phyloP scores from a whole-genome alignment of 2,888 invertebrate genomes.

The Athetis lepigone region DNA sequence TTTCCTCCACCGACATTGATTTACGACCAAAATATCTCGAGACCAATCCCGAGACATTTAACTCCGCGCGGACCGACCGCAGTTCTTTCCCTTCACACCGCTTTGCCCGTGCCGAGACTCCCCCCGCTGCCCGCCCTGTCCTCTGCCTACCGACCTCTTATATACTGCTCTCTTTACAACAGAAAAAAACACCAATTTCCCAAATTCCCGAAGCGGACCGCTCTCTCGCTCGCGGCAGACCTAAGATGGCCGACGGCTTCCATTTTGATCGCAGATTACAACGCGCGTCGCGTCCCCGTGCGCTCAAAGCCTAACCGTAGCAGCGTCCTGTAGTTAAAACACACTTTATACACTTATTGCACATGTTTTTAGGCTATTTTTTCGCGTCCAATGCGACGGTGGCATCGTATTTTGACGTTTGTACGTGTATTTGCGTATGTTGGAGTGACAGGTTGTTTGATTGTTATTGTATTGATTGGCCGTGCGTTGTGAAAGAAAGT shows the following conservation, averaged over 20 bases:
- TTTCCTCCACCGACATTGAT: slow-evolving; percentile 58
- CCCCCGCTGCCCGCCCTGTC: slow-evolving; percentile 80
- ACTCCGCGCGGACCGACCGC: slow-evolving; percentile 69
- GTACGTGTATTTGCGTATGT: slow-evolving; percentile 60
- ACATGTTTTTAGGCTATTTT: slow-evolving; percentile 89
- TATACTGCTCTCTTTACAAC: slow-evolving; percentile 90
- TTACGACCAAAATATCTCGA: slow-evolving; percentile 70
- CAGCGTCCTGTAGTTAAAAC: slow-evolving; percentile 78
- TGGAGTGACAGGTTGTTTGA: slow-evolving; percentile 54
- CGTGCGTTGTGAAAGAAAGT: slow-evolving; percentile 74
- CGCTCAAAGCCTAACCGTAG: slow-evolving; percentile 86
- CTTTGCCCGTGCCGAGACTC: slow-evolving; percentile 87
- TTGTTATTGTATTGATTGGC: slow-evolving; percentile 85
- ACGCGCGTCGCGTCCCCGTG: slow-evolving; percentile 81
- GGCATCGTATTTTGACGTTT: slow-evolving; percentile 65
- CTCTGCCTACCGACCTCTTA: slow-evolving; percentile 89
- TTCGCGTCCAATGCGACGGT: slow-evolving; percentile 86
- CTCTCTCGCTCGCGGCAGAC: slow-evolving; percentile 88
- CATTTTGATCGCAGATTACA: slow-evolving; percentile 90
- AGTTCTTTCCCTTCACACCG: slow-evolving; percentile 90
- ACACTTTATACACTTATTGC: slow-evolving; percentile 84
- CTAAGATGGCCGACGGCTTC: slow-evolving; percentile 89
- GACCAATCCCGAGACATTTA: slow-evolving; percentile 70
- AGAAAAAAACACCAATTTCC: slow-evolving; percentile 90
- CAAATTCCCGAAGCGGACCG: slow-evolving; percentile 89